Conservation (phyloP, 2,888 invertebrate genomes). For the Agrypnus murinus region DNA sequence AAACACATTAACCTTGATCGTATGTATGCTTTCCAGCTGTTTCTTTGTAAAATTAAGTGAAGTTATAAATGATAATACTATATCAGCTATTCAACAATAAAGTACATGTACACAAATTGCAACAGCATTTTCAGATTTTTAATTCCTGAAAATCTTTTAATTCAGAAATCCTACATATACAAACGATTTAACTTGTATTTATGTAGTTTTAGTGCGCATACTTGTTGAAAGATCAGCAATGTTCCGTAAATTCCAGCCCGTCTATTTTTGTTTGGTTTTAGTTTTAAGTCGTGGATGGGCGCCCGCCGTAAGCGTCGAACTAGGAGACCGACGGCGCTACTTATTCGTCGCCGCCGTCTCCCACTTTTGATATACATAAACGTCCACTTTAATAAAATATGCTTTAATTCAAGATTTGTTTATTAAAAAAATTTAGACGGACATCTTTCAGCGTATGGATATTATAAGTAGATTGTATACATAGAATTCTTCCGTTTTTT, state of each 20-base stretch:
- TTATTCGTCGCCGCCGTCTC: slow-evolving; percentile 26
- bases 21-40: slow-evolving; percentile 21
- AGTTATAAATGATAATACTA: too few relatives aligned
- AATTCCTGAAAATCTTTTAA: background rate
- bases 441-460: slow-evolving; percentile 12
- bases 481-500: slow-evolving; percentile 17
- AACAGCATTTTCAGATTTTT: background rate
- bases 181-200: background rate
- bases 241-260: slow-evolving; percentile 51
- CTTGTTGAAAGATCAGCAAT: slow-evolving; percentile 24
- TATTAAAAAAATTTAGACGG: slow-evolving; percentile 19
- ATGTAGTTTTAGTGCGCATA: slow-evolving; percentile 20
- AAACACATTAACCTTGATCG: slow-evolving; percentile 20
- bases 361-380: slow-evolving; percentile 2
- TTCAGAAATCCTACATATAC: too few relatives aligned
- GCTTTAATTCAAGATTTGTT: slow-evolving; percentile 28
- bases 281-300: slow-evolving; percentile 40
- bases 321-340: slow-evolving; percentile 39
- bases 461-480: background rate
- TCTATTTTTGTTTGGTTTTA: slow-evolving; percentile 48
- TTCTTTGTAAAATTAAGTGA: background rate
- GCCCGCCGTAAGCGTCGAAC: slow-evolving; percentile 30
- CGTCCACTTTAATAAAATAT: slow-evolving; percentile 21
- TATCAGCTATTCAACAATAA: too few relatives aligned
- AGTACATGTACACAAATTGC: too few relatives aligned